Percentiles rank a stretch among this genome's conserved stretches.
Evolutionary conservation across 2,888 invertebrate species (phyloP).

Genomic region (Pseudeuparius sepicola): DNA sequence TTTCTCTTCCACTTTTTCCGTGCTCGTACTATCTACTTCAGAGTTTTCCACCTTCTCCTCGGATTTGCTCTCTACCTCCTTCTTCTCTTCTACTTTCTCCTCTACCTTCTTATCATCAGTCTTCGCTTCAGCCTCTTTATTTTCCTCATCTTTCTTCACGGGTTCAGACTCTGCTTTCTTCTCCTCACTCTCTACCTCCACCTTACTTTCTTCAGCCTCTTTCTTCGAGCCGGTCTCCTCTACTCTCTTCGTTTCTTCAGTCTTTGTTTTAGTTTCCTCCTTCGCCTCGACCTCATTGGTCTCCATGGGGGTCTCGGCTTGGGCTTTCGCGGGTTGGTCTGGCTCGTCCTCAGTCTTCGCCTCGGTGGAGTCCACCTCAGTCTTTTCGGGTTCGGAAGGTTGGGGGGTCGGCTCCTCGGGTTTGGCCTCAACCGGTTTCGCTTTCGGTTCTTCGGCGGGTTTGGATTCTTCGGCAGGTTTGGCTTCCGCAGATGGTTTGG

Average conservation of each 20-base stretch:
- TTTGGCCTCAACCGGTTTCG: constrained; percentile 11
- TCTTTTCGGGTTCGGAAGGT: constrained; percentile 11
- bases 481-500: background rate
- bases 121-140: constrained; percentile 19
- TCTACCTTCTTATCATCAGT: constrained; percentile 31
- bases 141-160: constrained; percentile 16
- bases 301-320: constrained; percentile 12
- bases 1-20: constrained; percentile 27
- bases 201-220: constrained; percentile 15
- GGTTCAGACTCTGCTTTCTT: constrained; percentile 28
- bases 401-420: background rate
- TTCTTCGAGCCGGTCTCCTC: constrained; percentile 13
- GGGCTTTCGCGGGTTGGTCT: constrained; percentile 10
- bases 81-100: constrained; percentile 19
- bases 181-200: constrained; percentile 9
- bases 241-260: constrained; percentile 5
- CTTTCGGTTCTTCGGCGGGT: constrained; percentile 8
- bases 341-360: constrained; percentile 15
- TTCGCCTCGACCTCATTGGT: constrained; percentile 14
- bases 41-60: constrained; percentile 27
- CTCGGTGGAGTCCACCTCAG: constrained; percentile 10
- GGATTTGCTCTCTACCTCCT: constrained; percentile 32
- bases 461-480: constrained; percentile 4
- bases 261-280: constrained; percentile 8
- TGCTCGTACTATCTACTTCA: constrained; percentile 8